Percentiles rank a stretch among this genome's conserved stretches.
phyloP scores from a whole-genome alignment of 2,888 invertebrate species.

The Candidula unifasciata region DNA sequence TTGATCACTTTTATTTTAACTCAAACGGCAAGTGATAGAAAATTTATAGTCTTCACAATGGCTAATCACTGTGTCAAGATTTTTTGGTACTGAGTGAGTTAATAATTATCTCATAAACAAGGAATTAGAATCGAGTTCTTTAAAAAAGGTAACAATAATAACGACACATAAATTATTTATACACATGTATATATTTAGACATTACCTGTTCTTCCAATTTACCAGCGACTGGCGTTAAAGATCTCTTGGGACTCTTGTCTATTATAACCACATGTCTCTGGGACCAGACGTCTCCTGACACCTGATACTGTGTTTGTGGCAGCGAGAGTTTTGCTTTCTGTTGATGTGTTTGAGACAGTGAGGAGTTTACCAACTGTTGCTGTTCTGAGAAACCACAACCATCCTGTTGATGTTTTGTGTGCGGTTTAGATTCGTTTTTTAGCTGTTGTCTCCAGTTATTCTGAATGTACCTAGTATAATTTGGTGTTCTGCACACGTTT shows the following conservation, averaged over 20 bases:
- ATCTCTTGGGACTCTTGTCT: not conserved
- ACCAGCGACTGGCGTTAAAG: not conserved
- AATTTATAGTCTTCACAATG: too few species aligned
- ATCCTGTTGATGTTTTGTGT: too few species aligned
- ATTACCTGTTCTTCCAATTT: not conserved
- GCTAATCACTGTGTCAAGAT: too few species aligned
- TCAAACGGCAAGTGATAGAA: too few species aligned
- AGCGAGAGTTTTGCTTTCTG: constrained; percentile 1
- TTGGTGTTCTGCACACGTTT: too few species aligned
- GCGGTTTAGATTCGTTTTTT: too few species aligned
- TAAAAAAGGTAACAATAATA: not conserved
- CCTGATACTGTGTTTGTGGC: not conserved
- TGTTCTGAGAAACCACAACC: too few species aligned
- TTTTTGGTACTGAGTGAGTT: not conserved
- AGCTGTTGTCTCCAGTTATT: not conserved
- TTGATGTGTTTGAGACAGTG: not conserved
- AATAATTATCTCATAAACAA: not conserved
- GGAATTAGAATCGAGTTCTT: not conserved
- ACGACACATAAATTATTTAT: not conserved
- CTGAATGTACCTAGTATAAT: not conserved
- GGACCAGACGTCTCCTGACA: not conserved
- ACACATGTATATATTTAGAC: not conserved
- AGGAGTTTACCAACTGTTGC: not conserved
- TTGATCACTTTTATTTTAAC: too few species aligned
- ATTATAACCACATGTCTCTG: constrained; percentile 9